Evolutionary conservation across 2,797 vertebrate genomes (phyloP), one percentile per base, ranked within the genome.

Genomic region (Glyptemys insculpta): DNA sequence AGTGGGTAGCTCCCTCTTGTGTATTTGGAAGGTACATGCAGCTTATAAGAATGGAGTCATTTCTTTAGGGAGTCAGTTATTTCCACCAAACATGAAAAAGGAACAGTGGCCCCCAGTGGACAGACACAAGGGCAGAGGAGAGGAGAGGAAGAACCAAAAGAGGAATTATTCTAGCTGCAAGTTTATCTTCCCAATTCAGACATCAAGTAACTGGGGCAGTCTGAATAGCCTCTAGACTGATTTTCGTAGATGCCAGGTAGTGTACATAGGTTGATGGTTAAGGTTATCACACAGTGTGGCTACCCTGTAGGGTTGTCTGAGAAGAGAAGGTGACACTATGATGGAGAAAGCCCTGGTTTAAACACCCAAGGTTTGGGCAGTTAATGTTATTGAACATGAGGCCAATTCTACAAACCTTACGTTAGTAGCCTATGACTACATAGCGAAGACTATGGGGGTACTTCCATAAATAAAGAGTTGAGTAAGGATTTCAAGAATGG

Each of bases 271-370:
- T 11, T 0, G 44, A 47, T 25, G 53, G 54, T 52, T 62, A 4
- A 25, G 57, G 54, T 47, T 56, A 4, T 47, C 23, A 47, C 56
- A 85, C 44, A 34, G 15, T 27, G 56, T 1, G 8, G 37, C 4
- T 34, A 18, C 44, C 50, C 23, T 9, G 41, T 31, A n/a, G 74
- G 53, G 21, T 16, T 53, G 52, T 34, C 44, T 23, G 29, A 6
- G 4, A 37, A 29, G 5, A 11, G 14, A 7, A 16, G 78, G 31
- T 65, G 53, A 49, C 34, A 31, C 3, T 21, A 4, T 0, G 4
- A 0, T 0, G 52, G 54, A 8, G 16, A 72, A 57, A 31, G 34
- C 4, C 2, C 37, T 0, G 0, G 14, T 83, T 5, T 2, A 8
- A 56, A 29, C 4, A 0, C 1, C 15, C 27, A 44, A 29, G 0